Conservation (phyloP, 2,888 invertebrate species). For the Nomada flava region DNA sequence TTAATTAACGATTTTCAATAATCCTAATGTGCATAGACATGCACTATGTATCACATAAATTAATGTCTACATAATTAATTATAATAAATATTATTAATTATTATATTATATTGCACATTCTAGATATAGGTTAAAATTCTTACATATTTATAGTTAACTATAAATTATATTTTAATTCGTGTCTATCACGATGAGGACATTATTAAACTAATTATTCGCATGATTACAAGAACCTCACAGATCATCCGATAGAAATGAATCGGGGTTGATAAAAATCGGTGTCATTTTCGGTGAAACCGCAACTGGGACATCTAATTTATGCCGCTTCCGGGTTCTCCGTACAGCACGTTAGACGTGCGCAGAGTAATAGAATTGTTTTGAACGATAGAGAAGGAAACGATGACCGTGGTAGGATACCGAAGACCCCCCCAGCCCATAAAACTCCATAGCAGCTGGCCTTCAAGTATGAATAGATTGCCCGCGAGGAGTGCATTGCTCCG, state of each 20-base stretch:
- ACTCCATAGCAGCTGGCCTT: slow-evolving; percentile 77
- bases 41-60: too few species aligned
- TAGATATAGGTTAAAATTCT: background rate
- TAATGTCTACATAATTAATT: too few species aligned
- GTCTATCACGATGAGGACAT: background rate
- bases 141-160: background rate
- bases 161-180: background rate
- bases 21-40: too few species aligned
- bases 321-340: slow-evolving; percentile 49
- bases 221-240: background rate
- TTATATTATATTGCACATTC: background rate
- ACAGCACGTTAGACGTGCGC: slow-evolving; percentile 52
- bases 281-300: slow-evolving; percentile 13
- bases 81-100: too few species aligned
- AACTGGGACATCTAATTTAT: slow-evolving; percentile 14
- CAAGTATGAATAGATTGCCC: slow-evolving; percentile 79
- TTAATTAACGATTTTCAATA: too few species aligned
- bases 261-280: slow-evolving; percentile 27
- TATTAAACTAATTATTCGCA: background rate
- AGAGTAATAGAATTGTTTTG: slow-evolving; percentile 41
- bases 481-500: slow-evolving; percentile 81
- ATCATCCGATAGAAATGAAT: background rate
- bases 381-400: slow-evolving; percentile 51
- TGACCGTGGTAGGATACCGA: slow-evolving; percentile 61
- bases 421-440: slow-evolving; percentile 57